phyloP scores from a whole-genome alignment of 2,113 vertebrate genomes.

The Hystrix brachyura region DNA sequence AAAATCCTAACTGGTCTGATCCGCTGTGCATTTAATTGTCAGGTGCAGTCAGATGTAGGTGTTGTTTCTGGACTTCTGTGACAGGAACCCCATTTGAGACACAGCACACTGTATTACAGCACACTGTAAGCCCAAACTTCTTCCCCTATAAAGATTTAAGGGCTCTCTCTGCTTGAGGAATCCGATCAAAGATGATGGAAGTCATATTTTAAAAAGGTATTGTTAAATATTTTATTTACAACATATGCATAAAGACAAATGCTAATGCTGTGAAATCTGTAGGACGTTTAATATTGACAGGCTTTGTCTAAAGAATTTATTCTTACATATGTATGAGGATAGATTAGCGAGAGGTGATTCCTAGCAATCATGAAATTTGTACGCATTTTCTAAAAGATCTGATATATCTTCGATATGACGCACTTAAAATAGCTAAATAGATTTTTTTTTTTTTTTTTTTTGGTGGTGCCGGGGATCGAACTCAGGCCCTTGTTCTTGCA shows the following conservation, averaged over 20 bases:
- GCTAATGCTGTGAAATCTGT: constrained; percentile 15
- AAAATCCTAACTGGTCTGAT: neutral
- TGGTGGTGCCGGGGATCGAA: neutral
- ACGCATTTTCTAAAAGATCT: constrained; percentile 36
- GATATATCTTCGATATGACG: constrained; percentile 33
- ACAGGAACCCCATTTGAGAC: constrained; percentile 6
- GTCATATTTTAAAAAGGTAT: constrained; percentile 24
- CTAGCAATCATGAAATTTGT: constrained; percentile 32
- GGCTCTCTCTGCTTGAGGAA: constrained; percentile 37
- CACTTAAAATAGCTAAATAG: constrained; percentile 24
- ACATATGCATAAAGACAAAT: constrained; percentile 39
- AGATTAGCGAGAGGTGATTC: neutral
- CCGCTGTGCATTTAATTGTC: neutral
- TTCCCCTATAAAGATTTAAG: neutral
- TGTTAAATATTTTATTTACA: constrained; percentile 32
- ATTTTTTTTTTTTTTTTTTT: neutral
- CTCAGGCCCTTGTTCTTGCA: neutral
- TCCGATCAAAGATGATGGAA: constrained; percentile 41
- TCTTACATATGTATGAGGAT: neutral
- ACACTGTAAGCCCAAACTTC: neutral
- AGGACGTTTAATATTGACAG: constrained; percentile 54
- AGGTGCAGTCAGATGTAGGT: neutral
- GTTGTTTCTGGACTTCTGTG: neutral
- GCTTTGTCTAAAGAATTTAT: constrained; percentile 26
- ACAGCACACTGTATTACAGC: neutral